Evolutionary conservation across 2,113 vertebrate species (phyloP), one percentile per base, ranked within the genome.

Genomic region (Leiothrix lutea): DNA sequence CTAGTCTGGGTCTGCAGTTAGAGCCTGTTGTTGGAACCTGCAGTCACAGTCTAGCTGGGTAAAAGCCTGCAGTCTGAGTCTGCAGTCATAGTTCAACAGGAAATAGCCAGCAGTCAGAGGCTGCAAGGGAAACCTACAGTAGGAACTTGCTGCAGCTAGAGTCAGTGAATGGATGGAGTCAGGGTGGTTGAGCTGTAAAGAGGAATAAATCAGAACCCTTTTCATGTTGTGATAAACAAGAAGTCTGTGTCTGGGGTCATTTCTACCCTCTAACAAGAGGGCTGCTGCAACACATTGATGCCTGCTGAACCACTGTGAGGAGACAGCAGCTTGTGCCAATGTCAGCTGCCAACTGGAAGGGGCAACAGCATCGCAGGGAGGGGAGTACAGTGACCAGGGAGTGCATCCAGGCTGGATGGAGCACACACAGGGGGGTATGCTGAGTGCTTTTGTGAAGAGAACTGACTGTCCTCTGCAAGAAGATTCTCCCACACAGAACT

Each of bases 361-460:
- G 50, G 31, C 2, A 8, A 24, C 47, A 54, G 16, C 2, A 3
- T 13, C 6, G 2, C 12, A 7, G 13, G 12, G 8, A 40, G 24
- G 3, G 18, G 20, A 22, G 22, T 16, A 8, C 28, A 21, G 28
- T 4, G 16, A 20, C 4, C 23, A 12, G 5, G 31, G 31, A 62
- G 1, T 1, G 0, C 21, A 4, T 19, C 8, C 26, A 8, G 28
- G 20, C 19, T 67, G 24, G 22, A 11, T 6, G 25, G 38, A 67
- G 45, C 18, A 12, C 44, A 17, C 5, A 4, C 8, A 11, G 10
- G 16, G 42, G 3, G 0, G 11, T 9, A 5, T 0, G 0, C 8
- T 5, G 3, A 18, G 23, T 4, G 8, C 14, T 48, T 3, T 22
- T n/a, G 0, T 1, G 12, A 4, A 13, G 21, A 42, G 11, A 56